Base-by-base conservation (phyloP, 2,797 vertebrate species). In the Scleropages formosus region DNA sequence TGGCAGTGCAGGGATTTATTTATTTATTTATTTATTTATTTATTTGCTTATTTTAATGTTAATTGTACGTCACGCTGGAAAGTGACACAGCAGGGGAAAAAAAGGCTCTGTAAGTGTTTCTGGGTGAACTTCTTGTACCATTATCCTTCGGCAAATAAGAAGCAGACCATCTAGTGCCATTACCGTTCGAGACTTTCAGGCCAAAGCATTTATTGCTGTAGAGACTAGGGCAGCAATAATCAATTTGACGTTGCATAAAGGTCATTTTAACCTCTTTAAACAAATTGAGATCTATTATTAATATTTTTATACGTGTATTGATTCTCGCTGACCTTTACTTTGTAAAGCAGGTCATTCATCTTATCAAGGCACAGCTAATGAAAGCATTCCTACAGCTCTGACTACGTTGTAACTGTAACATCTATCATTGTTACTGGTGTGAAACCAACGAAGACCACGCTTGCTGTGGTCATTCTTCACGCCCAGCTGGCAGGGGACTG, bases 211-310 rank as follows among this genome's bases (percentile, higher is more conserved):
- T 78, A 75, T 79, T 77, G 26, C 79, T 72, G n/a, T 39, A 47
- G 76, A 67, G 68, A 81, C 72, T 76, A 75, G 76, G 31, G 59
- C 82, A 72, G 78, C 51, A 64, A 82, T 84, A 84, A 89, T 88
- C 84, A 86, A 85, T 88, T 82, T 77, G 80, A 83, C 85, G 82
- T 83, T 84, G 82, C 78, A 79, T 89, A 88, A 90, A 89, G 87
- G 88, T 89, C 83, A 89, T 87, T 83, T 85, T 76, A 89, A 87
- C 82, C 78, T 82, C 85, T 87, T 87, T 87, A 85, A 88, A 88
- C 76, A 88, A 86, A 88, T 84, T 72, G 79, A 82, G 78, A 82
- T 80, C 75, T 81, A 82, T 81, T 84, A 88, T 89, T 88, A 88
- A 88, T 88, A 87, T 89, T 87, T 77, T 88, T 80, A 86, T 83